These are phyloP conservation scores for Neosalanx taihuensis DNA, from an alignment of 2,797 vertebrate species.

Conservation along the genomic window DNA sequence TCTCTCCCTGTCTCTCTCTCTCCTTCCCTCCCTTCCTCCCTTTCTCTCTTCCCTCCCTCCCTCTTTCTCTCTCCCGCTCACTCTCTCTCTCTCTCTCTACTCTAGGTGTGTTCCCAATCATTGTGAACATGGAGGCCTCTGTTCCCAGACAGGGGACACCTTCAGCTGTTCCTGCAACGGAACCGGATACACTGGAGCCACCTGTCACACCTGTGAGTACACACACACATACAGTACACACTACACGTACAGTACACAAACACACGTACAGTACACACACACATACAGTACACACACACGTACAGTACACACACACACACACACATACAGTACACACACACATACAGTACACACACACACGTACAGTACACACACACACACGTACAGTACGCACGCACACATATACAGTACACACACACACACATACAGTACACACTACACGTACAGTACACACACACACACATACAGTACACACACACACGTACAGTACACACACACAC, in stretches of 20 bases:
- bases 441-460: neutral
- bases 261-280: neutral
- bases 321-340: neutral
- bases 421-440: neutral
- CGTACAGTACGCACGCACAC: too few species aligned
- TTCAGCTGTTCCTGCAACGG: conserved; percentile 91
- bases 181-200: conserved; percentile 91
- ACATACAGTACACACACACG: neutral
- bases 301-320: neutral
- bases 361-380: neutral
- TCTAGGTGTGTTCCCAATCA: conserved; percentile 92
- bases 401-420: conserved; percentile 5
- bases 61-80: neutral
- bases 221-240: neutral
- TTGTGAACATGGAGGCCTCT: conserved; percentile 90
- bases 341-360: neutral
- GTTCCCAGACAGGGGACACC: conserved; percentile 91
- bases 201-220: conserved; percentile 91
- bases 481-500: neutral
- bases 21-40: neutral
- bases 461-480: neutral
- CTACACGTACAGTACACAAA: neutral
- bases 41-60: neutral
- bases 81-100: neutral
- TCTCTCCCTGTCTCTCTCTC: neutral